Base-by-base conservation (phyloP, 2,888 invertebrate genomes). In the Ophioninae sp. region DNA sequence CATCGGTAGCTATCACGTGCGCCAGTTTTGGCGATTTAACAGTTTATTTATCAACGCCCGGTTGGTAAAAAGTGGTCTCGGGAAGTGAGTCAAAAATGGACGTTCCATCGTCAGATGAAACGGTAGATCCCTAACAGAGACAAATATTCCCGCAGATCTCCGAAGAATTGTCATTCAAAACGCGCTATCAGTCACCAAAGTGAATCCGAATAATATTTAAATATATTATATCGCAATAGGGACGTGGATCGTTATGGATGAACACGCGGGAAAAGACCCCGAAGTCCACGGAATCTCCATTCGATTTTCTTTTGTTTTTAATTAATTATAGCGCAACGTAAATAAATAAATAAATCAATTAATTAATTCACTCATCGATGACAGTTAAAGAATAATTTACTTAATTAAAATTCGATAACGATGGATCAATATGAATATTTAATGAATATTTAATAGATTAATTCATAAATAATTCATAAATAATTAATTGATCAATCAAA, bases 121-220 rank as follows among this genome's bases (percentile, higher is more conserved):
- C 20, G 68, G 50, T 10, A 23, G 30, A 50, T 50, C 50, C 68
- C 68, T 10, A 23, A 7, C 21, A 5, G 23, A 50, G 17, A 20
- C 17, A 68, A 56, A 20, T 57, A 70, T 56, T 10, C 57, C 70
- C 57, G 56, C 37, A 20, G 30, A 17, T n/a, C 57, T n/a, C 56
- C 57, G 5, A n/a, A 37, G 17, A 70, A 57, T 70, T n/a, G 68
- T 50, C 17, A 17, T 3, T 17, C 6, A 10, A 10, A 17, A 5
- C 50, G 13, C 50, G 17, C 75, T 1, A n/a, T 57, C 17, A 41
- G 44, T 44, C 44, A 44, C 50, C 65, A n/a, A 13, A 50, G 39
- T 57, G 39, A 76, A 41, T 41, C 41, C 44, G 39, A 56, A 65
- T 67, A 67, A 76, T 57, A 76, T 76, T 76, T 57, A 20, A 76